Base-by-base conservation (phyloP, 1,140 invertebrate genomes). In the Orussus abietinus region DNA sequence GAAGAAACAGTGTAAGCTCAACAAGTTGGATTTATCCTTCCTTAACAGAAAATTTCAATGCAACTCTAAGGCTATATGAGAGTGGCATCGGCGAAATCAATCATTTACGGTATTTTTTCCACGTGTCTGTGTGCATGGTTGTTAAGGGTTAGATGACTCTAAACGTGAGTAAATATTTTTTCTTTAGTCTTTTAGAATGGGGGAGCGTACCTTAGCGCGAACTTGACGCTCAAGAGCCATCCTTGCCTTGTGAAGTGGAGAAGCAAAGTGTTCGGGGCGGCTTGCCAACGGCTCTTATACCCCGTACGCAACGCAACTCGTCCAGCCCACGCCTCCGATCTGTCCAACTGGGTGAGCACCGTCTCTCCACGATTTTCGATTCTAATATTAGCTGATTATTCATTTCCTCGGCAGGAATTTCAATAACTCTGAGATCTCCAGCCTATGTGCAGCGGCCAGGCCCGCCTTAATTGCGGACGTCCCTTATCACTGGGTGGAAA, bases 161-260 rank as follows among this genome's bases (percentile, higher is more conserved):
- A 33, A 7, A 30, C 5, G 38, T 29, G 30, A 15, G 4, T 4
- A 29, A 12, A 10, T 22, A 12, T 9, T 12, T 26, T 39, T 29
- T 26, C 3, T 5, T 21, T 12, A 10, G 14, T 33, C 21, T 18
- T 38, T 38, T 22, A 25, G 22, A 25, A 25, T 12, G n/a, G 17
- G 29, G 15, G 11, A 39, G 34, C 69, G 75, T 75, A 85, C 84
- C 81, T 87, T 86, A 62, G 80, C 80, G 61, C 82, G 80, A 67
- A 86, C 84, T 83, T 84, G 81, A 75, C 84, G 81, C 82, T 86
- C 83, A 62, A 86, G 76, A 79, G 84, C 84, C 84, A 86, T 86
- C 56, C 53, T 77, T 77, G 53, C n/a, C n/a, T n/a, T 68, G 62
- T 65, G 58, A 58, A 70, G 65, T 58, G 55, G 41, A 68, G 64